These are phyloP conservation scores for Rambutsinella grinnellia DNA, from an alignment of 2,888 invertebrate species.

Conservation along the genomic window DNA sequence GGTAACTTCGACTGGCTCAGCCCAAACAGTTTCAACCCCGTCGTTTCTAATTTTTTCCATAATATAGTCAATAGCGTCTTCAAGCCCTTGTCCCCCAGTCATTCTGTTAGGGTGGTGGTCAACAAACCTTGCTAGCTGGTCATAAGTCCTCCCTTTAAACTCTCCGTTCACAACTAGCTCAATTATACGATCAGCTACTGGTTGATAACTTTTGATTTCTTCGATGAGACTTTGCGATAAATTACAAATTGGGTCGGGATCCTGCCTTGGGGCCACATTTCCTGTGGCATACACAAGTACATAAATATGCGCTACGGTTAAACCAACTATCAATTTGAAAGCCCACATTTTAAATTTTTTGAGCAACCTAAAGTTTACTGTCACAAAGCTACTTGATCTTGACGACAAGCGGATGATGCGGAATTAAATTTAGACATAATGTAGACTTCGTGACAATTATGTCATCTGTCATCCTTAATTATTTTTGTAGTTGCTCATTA, in stretches of 20 bases:
- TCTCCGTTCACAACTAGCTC: conserved; percentile 72
- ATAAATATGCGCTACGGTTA: no score
- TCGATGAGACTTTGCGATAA: conserved; percentile 66
- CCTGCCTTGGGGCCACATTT: no score
- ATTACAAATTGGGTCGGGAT: conserved; percentile 2
- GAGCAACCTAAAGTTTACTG: no score
- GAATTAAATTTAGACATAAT: no score
- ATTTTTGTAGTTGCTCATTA: no score
- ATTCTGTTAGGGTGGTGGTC: conserved; percentile 69
- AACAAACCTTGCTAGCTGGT: conserved; percentile 66
- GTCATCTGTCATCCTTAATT: no score
- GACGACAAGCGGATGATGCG: no score
- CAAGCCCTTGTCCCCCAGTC: conserved; percentile 68
- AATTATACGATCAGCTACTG: conserved; percentile 72
- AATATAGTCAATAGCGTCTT: conserved; percentile 70
- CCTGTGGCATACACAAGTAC: no score
- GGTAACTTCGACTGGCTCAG: conserved; percentile 68
- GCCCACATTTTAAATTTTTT: no score
- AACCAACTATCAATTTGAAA: no score
- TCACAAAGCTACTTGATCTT: no score
- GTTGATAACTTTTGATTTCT: conserved; percentile 75
- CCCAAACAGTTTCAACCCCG: conserved; percentile 69
- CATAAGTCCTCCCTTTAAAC: conserved; percentile 71
- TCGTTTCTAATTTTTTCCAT: conserved; percentile 66
- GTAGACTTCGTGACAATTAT: no score